Evolutionary conservation across 2,113 vertebrate species (phyloP).

Genomic region (Mesembrinibis cayennensis): DNA sequence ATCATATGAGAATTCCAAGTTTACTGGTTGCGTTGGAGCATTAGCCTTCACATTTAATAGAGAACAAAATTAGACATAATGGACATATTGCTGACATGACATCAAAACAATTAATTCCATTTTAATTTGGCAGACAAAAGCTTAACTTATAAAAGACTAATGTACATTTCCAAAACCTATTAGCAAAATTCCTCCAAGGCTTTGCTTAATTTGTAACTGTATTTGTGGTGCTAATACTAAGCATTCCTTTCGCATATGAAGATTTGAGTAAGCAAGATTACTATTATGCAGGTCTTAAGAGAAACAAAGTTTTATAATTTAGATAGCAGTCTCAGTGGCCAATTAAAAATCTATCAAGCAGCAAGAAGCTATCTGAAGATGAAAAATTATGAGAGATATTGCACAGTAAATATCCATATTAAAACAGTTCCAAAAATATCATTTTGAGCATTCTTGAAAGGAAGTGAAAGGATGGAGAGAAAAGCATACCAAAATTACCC

Average conservation of each 20-base stretch:
- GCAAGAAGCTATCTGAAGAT: neutral
- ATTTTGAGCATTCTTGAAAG: neutral
- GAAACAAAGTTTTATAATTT: neutral
- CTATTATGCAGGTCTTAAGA: neutral
- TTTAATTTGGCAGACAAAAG: neutral
- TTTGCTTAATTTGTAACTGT: neutral
- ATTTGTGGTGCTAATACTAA: neutral
- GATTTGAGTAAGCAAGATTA: neutral
- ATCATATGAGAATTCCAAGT: slow-evolving; percentile 82
- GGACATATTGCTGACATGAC: neutral
- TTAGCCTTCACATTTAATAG: slow-evolving; percentile 60
- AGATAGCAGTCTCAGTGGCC: neutral
- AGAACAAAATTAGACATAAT: neutral
- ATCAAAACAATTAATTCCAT: neutral
- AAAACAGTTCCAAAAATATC: neutral
- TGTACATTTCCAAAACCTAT: neutral
- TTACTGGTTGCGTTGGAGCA: slow-evolving; percentile 73
- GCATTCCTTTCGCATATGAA: neutral
- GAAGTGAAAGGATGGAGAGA: neutral
- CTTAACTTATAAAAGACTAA: neutral
- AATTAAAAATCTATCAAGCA: neutral
- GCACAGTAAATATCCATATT: neutral
- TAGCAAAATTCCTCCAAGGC: neutral
- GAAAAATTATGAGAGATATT: neutral
- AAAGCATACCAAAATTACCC: neutral